Evolutionary conservation across 92 coral and sea anemone genomes (phyloP).

Genomic region (Zoanthus sociatus): DNA sequence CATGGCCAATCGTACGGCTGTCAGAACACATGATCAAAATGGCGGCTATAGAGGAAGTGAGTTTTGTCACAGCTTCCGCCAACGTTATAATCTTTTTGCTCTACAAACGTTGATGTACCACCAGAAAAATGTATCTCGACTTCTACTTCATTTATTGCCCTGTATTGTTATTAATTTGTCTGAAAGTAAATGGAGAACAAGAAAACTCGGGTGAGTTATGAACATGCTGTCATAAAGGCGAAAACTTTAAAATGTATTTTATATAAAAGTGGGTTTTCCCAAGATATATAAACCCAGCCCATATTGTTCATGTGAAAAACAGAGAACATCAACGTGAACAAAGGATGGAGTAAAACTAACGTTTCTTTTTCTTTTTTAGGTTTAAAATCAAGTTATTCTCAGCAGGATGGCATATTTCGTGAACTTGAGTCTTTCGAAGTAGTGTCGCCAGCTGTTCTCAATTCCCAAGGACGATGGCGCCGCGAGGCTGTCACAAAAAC

Average conservation of each 20-base stretch:
- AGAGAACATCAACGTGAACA: background rate
- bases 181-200: background rate
- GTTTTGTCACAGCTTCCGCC: slow-evolving; percentile 29
- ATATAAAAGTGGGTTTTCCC: background rate
- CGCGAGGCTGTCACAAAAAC: slow-evolving; percentile 24
- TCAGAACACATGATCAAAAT: slow-evolving; percentile 36
- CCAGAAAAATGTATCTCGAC: background rate
- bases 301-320: background rate
- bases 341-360: background rate
- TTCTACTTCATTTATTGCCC: background rate
- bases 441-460: slow-evolving; percentile 24
- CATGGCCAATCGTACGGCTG: no score
- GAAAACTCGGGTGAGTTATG: slow-evolving; percentile 4
- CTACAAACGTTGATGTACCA: background rate
- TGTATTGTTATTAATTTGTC: background rate
- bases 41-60: slow-evolving; percentile 47
- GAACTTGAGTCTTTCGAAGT: slow-evolving; percentile 26
- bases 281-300: slow-evolving; percentile 27
- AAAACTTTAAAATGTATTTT: no score
- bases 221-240: no score
- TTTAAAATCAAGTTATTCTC: background rate
- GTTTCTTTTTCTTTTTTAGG: slow-evolving; percentile 7
- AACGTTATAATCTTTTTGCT: background rate
- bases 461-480: slow-evolving; percentile 30
- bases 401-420: slow-evolving; percentile 19